Percentiles rank a stretch among this genome's conserved stretches.
Conservation (phyloP, 2,113 vertebrate genomes). For the Triplophysa tibetana region DNA sequence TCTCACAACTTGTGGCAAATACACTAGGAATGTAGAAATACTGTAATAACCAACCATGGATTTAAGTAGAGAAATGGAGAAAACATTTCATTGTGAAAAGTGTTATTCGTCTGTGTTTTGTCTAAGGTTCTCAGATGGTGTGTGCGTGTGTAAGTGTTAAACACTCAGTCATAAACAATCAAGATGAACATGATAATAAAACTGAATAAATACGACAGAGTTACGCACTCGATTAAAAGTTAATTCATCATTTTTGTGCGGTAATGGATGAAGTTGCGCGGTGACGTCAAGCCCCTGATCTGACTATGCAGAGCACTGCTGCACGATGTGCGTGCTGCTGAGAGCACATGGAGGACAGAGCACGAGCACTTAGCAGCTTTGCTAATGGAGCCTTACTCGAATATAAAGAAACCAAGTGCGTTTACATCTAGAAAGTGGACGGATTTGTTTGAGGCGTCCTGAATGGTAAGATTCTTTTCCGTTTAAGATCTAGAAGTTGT, state of each 20-base stretch:
- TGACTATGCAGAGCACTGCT: constrained; percentile 11
- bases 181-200: background rate
- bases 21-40: background rate
- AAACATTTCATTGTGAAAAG: background rate
- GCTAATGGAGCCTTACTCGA: constrained; percentile 26
- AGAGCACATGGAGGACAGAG: constrained; percentile 47
- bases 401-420: background rate
- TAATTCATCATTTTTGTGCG: background rate
- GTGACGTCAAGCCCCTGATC: constrained; percentile 43
- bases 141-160: no score
- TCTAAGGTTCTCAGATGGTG: background rate
- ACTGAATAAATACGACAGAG: background rate
- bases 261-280: background rate
- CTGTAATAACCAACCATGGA: background rate
- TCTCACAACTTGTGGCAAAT: background rate
- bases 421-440: background rate
- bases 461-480: constrained; percentile 22
- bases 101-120: background rate
- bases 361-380: constrained; percentile 34
- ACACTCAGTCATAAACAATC: background rate
- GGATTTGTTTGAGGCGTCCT: background rate
- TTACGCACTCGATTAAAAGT: no score
- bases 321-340: constrained; percentile 38
- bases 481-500: background rate
- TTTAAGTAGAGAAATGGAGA: background rate